A percentile compares a stretch with the other conserved stretches of the same genome.
Conservation (phyloP, 2,113 vertebrate genomes). For the rabbit (Oryctolagus cuniculus) region mOryCun1.1 NC_091442.1:87053001-87053500, state of each 20-base stretch:
- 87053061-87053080: no score
- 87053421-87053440: no score
- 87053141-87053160: no score
- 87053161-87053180: no score
- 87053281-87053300: neutral
- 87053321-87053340: neutral
- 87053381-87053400: neutral
- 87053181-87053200: neutral
- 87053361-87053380: neutral
- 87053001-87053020: neutral
- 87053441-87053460: neutral
- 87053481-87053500: neutral
- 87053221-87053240: neutral
- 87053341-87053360: neutral
- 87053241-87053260: neutral
- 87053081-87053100: no score
- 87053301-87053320: neutral
- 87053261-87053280: neutral
- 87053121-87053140: no score
- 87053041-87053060: neutral
- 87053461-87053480: neutral
- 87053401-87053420: neutral
- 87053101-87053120: no score
- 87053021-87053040: neutral
- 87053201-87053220: neutral